Evolutionary conservation across 2,797 vertebrate species (phyloP).

Genomic region (Fundulus diaphanus): DNA sequence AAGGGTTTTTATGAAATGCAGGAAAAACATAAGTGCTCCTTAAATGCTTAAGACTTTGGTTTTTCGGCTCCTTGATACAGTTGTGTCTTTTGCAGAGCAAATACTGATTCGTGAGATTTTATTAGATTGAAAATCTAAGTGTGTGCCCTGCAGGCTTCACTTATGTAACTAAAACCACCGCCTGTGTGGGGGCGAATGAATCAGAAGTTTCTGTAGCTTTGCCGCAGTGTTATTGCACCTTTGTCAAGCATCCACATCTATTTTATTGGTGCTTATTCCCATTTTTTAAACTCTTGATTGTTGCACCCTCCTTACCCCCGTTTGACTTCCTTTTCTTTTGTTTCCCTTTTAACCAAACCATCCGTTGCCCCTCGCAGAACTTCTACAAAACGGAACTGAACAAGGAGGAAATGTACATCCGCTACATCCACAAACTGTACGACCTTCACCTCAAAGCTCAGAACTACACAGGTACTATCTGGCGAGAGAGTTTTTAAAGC

Average conservation of each 20-base stretch:
- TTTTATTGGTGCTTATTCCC: slow-evolving; percentile 23
- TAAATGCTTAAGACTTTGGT: neutral
- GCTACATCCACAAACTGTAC: slow-evolving; percentile 98
- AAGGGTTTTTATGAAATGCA: neutral
- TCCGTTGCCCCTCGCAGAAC: slow-evolving; percentile 82
- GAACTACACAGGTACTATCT: slow-evolving; percentile 93
- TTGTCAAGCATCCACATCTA: neutral
- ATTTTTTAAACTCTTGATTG: slow-evolving; percentile 5
- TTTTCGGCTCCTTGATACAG: neutral
- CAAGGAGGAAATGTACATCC: slow-evolving; percentile 99
- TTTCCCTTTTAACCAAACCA: neutral
- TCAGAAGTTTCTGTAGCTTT: slow-evolving; percentile 32
- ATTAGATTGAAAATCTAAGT: neutral
- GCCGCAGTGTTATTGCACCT: slow-evolving; percentile 24
- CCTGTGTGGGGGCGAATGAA: slow-evolving; percentile 41
- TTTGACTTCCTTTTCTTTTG: neutral
- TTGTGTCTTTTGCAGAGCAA: neutral
- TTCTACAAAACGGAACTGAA: slow-evolving; percentile 99
- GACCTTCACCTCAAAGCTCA: slow-evolving; percentile 98
- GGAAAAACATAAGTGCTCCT: neutral
- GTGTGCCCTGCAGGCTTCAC: neutral
- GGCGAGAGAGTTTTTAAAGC: neutral
- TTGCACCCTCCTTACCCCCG: neutral
- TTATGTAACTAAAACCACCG: slow-evolving; percentile 47
- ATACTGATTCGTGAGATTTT: neutral